Evolutionary conservation across 2,797 vertebrate species (phyloP), one percentile per base, ranked within the genome.

Genomic region (Uromys caudimaculatus): DNA sequence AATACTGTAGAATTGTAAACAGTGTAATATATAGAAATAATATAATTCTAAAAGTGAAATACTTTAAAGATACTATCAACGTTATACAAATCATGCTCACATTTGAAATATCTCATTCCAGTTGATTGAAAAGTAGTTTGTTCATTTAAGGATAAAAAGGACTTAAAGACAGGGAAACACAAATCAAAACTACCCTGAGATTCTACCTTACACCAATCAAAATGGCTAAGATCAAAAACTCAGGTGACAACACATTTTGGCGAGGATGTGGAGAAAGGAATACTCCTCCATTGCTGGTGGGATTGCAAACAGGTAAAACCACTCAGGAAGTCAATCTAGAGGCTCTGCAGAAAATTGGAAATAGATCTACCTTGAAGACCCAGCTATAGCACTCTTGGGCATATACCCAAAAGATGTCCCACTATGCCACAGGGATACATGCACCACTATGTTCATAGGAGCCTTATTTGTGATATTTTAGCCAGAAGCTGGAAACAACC

Each of bases 21-120:
- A 89, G 27, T 73, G 12, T 73, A 77, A 96, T 67, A 38, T 84
- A 32, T 95, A 82, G 4, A 27, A 90, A 87, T 76, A 94, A 87
- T 83, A 41, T 93, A 87, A 88, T 90, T 88, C 4, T 88, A 4
- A 90, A 89, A 81, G 54, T 69, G 6, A 69, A 93, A 76, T 58
- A 32, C 56, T 83, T 64, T 85, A 41, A 56, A 62, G 14, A 86
- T 78, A n/a, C 0, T 8, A 94, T 87, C 35, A 84, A 56, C 89
- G 91, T 58, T 92, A 54, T 10, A 82, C 16, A 52, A 4, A 35
- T 81, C 7, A 47, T 35, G 19, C 69, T 50, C 24, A 50, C 21
- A 56, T 44, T 73, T 88, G 44, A 29, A 82, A 54, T 19, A 71
- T 62, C 52, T 78, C 71, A 79, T 71, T 35, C 0, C 38, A 19